Evolutionary conservation across 2,113 vertebrate species (phyloP).

Genomic region (Sander vitreus): DNA sequence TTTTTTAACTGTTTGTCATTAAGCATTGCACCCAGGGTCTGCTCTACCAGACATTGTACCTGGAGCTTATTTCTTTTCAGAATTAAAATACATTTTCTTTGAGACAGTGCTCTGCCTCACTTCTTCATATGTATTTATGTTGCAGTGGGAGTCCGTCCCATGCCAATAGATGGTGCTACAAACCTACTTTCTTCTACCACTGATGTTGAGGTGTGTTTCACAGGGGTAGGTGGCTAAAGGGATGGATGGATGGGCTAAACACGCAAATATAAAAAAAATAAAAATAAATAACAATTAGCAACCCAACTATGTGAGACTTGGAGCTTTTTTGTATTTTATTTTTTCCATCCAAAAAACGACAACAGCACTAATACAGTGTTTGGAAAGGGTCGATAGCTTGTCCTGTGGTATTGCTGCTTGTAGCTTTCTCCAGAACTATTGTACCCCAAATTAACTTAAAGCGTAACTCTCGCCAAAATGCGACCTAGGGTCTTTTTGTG

Average conservation of each 20-base stretch:
- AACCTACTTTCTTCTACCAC: background rate
- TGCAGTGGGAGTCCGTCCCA: background rate
- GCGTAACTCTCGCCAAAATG: no score
- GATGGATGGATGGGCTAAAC: background rate
- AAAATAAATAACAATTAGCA: no score
- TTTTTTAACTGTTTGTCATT: conserved; percentile 38
- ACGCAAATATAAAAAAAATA: no score
- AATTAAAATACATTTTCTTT: conserved; percentile 77
- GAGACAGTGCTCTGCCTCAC: background rate
- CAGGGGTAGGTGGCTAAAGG: background rate
- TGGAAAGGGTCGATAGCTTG: no score
- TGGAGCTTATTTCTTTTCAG: conserved; percentile 87
- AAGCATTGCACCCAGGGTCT: conserved; percentile 97
- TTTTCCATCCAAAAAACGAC: no score
- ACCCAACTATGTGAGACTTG: background rate
- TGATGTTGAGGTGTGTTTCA: background rate
- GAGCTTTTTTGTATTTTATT: no score
- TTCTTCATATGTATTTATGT: background rate
- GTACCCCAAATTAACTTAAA: no score
- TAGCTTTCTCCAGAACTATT: no score
- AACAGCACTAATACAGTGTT: no score
- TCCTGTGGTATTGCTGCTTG: no score
- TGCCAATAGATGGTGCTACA: conserved; percentile 34
- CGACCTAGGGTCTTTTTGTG: no score
- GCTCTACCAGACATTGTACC: conserved; percentile 91